These are phyloP conservation scores for Stictonetta naevosa DNA, from an alignment of 2,113 vertebrate species.

Conservation along the genomic window DNA sequence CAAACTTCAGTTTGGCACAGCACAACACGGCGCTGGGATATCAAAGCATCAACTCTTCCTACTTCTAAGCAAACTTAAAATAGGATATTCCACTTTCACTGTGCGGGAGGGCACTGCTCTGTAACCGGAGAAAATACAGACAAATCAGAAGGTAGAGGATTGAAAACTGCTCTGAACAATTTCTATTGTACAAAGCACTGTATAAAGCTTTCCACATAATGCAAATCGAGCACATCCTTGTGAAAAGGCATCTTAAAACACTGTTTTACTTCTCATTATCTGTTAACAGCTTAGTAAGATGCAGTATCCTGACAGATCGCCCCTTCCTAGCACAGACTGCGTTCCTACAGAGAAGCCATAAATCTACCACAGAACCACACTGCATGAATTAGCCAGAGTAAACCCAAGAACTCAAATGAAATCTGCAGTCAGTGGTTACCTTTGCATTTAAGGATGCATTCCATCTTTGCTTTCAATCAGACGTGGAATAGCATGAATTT, in stretches of 20 bases:
- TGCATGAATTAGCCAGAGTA: not conserved
- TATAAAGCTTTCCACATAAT: not conserved
- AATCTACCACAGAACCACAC: not conserved
- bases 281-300: not conserved
- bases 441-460: not conserved
- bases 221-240: not conserved
- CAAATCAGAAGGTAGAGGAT: not conserved
- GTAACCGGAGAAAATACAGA: not conserved
- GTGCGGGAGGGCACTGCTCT: not conserved
- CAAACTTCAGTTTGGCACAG: not conserved
- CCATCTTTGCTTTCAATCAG: not conserved
- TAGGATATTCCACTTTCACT: not conserved
- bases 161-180: not conserved
- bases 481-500: accelerated
- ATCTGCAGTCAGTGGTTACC: not conserved
- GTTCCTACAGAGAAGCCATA: not conserved
- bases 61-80: not conserved
- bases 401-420: not conserved
- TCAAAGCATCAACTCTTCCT: not conserved
- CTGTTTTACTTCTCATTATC: not conserved
- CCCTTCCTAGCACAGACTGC: not conserved
- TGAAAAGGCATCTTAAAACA: not conserved
- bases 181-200: not conserved
- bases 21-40: not conserved
- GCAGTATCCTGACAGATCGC: accelerated